Evolutionary conservation across 1,140 invertebrate species (phyloP).

Genomic region (Proales similis): DNA sequence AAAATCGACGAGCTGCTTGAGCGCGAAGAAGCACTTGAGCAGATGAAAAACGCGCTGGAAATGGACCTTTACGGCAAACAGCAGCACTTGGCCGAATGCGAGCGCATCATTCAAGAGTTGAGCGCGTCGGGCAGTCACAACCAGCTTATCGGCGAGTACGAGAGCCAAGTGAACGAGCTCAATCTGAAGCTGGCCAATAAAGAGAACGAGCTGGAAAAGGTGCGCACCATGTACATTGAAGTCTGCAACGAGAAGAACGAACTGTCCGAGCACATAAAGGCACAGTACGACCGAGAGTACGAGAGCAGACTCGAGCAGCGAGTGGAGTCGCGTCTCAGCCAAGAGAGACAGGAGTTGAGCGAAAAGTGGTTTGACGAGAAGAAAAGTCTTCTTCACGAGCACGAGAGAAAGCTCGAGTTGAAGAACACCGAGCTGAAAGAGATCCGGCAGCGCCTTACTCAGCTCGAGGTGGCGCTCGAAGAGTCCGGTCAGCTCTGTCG

Average conservation of each 20-base stretch:
- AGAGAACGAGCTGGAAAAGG: slow-evolving; percentile 23
- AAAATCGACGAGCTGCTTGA: slow-evolving; percentile 29
- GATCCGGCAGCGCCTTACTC: neutral
- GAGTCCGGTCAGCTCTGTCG: too few relatives aligned
- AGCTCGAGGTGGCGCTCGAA: slow-evolving; percentile 1
- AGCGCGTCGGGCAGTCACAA: neutral
- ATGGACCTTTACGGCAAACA: slow-evolving; percentile 32
- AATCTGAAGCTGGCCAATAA: slow-evolving; percentile 14
- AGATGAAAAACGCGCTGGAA: slow-evolving; percentile 19
- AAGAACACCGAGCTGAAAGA: slow-evolving; percentile 26
- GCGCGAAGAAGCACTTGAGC: slow-evolving; percentile 19
- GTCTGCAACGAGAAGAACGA: slow-evolving; percentile 36
- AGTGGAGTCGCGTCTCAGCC: slow-evolving; percentile 15
- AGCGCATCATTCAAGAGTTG: slow-evolving; percentile 32
- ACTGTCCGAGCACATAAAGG: slow-evolving; percentile 17
- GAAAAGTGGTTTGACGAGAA: slow-evolving; percentile 34
- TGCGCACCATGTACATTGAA: slow-evolving; percentile 26
- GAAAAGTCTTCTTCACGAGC: slow-evolving; percentile 7
- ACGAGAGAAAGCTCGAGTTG: slow-evolving; percentile 14
- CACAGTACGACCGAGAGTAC: slow-evolving; percentile 29
- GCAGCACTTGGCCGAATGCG: slow-evolving; percentile 4
- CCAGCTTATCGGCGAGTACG: slow-evolving; percentile 22
- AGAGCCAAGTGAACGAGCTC: slow-evolving; percentile 17
- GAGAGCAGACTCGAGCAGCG: slow-evolving; percentile 12
- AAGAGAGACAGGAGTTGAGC: slow-evolving; percentile 6